Evolutionary conservation across 2,113 vertebrate genomes (phyloP), one percentile per base, ranked within the genome.

Genomic region (Engraulis encrasicolus): DNA sequence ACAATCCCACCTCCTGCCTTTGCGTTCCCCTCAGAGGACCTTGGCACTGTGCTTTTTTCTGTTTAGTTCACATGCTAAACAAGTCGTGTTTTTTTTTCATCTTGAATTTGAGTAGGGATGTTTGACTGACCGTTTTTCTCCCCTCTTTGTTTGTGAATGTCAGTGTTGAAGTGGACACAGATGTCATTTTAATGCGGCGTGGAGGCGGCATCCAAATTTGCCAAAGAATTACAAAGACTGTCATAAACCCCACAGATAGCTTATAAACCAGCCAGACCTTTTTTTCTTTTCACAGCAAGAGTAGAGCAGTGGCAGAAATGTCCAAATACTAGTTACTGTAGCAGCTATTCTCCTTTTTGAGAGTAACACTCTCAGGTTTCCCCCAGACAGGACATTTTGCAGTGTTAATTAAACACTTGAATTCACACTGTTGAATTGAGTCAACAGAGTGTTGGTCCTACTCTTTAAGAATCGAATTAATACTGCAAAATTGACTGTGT

Each of bases 51-150:
- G 40, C 40, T 23, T 17, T 14, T 12, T 31, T 23, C 66, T 74
- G 31, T 74, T 74, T 74, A 74, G 66, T 74, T 74, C 66, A 74
- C 66, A 74, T 74, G 66, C 66, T 74, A 74, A 74, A 74, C 66
- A 74, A 74, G 66, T 74, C 66, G 31, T 74, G 66, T 74, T 74
- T 74, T 74, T 74, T 74, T 74, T 74, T 74, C 31, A 74, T 74
- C 66, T 74, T 74, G 66, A 74, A 74, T 74, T 74, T 27, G 66
- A 74, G 66, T 74, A 74, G 66, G 31, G 66, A 36, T 74, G 34
- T 74, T 71, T 71, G 61, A 71, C 61, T 71, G 61, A 71, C 61
- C 34, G 61, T 71, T 71, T 71, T 74, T 31, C 66, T 34, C 27
- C n/a, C 66, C 66, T 74, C 66, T 74, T 74, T 74, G 66, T 74